Base-by-base conservation (phyloP, 2,113 vertebrate species). In the Phycodurus eques region DNA sequence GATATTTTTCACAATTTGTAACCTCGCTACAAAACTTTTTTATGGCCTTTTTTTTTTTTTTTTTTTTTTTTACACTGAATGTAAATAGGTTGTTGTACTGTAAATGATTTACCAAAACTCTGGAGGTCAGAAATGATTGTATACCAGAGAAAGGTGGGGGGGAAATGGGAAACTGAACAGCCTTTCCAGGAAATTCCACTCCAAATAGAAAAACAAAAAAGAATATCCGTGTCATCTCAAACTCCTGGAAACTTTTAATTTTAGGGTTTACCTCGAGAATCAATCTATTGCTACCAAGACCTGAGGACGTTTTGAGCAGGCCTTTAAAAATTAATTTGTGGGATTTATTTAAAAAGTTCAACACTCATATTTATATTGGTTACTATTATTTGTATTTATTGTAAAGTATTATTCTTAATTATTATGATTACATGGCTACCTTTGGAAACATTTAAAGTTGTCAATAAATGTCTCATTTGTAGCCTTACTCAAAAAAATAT, bases 1-100 rank as follows among this genome's bases (percentile, higher is more conserved):
- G 70, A 79, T 94, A 96, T 96, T 96, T 95, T 93, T 94, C 94
- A 96, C 93, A 89, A 88, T 96, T 96, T 93, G 87, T 91, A 94
- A 89, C 91, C 92, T 91, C 80, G 77, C 84, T 70, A 72, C 20
- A 8, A 4, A 44, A 85, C 85, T 89, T 94, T 95, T 97, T 95
- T 95, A 96, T 92, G 89, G 89, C 85, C 7, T 2, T 80, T 76
- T 60, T 5, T 15, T 20, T 53, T 60, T 15, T 53, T 83, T 88
- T n/a, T n/a, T n/a, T 88, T 33, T 60, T 60, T 63, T 87, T 73
- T 86, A 88, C 77, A 80, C 76, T 71, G 80, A 88, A 86, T 80
- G 77, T 87, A 75, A 81, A 71, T 79, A 66, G 56, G 70, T 82
- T 57, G 65, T 53, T 85, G 70, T 56, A 68, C 49, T 85, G 70